Evolutionary conservation across 2,797 vertebrate species (phyloP), one percentile per base, ranked within the genome.

Genomic region (Cottoperca gobio): DNA sequence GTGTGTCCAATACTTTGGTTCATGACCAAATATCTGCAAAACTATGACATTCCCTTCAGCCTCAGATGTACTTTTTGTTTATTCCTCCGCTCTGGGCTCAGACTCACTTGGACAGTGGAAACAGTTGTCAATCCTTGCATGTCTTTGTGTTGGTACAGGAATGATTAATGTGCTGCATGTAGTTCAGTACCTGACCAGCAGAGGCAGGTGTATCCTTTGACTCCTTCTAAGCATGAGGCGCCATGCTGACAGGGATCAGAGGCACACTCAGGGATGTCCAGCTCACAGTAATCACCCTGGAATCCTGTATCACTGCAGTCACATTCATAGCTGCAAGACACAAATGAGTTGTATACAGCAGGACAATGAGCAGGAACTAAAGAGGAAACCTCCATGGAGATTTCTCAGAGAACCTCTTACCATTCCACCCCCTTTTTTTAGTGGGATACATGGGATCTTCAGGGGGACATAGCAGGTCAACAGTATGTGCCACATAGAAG

Each of bases 141-240:
- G 14, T 33, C 17, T 10, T 49, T 28, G 13, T 62, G 54, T 48
- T 60, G 17, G 21, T 14, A 11, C 19, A 42, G 33, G 73, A 40
- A 39, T 35, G 49, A 31, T 11, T 50, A 24, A 8, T 37, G 19
- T n/a, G 13, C 5, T 37, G 5, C 4, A 1, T 66, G 55, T 31
- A 40, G 21, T 45, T 76, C 31, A n/a, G 12, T 93, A 99, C 97
- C 98, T 95, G 96, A 94, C 97, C 96, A 98, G 89, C 97, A 99
- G 82, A 93, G 84, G 79, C 98, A 99, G 83, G 65, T 86, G 91
- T 97, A 99, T 70, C 70, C 91, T 19, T 94, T 96, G 49, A 95
- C 79, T 21, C 94, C 95, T 52, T 99, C 98, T 35, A 95, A 2
- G 28, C 97, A 99, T 0, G 95, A 95, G 43, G 94, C 95, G 2